Conservation (phyloP, 2,888 invertebrate genomes). For the Operophtera brumata region DNA sequence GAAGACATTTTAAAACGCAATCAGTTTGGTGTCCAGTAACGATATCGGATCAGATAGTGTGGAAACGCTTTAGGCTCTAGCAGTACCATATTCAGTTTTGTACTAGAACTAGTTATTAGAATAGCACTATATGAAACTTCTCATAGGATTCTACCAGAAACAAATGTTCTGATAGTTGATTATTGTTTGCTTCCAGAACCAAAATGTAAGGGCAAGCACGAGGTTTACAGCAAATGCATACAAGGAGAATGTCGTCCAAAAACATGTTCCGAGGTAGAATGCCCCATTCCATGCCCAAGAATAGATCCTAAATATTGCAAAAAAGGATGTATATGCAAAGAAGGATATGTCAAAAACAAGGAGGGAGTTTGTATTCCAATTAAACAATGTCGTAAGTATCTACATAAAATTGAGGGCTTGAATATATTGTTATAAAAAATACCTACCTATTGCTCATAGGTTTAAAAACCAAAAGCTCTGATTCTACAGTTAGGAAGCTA, state of each 20-base stretch:
- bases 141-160: not conserved
- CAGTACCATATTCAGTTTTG: no score
- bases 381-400: slow-evolving; percentile 41
- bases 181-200: slow-evolving; percentile 16
- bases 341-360: slow-evolving; percentile 33
- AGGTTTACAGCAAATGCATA: slow-evolving; percentile 34
- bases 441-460: no score
- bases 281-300: slow-evolving; percentile 25
- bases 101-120: no score
- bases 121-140: not conserved
- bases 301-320: slow-evolving; percentile 24
- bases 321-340: slow-evolving; percentile 34
- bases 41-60: no score
- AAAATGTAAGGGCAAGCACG: slow-evolving; percentile 31
- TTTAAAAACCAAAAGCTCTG: no score
- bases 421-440: no score
- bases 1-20: no score
- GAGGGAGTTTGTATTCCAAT: slow-evolving; percentile 37
- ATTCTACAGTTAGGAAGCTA: no score
- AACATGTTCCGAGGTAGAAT: slow-evolving; percentile 38
- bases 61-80: no score
- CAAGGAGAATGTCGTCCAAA: slow-evolving; percentile 27
- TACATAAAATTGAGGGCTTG: no score
- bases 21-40: no score
- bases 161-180: not conserved